Evolutionary conservation across 2,888 invertebrate species (phyloP).

Genomic region (Drosophila eohydei): DNA sequence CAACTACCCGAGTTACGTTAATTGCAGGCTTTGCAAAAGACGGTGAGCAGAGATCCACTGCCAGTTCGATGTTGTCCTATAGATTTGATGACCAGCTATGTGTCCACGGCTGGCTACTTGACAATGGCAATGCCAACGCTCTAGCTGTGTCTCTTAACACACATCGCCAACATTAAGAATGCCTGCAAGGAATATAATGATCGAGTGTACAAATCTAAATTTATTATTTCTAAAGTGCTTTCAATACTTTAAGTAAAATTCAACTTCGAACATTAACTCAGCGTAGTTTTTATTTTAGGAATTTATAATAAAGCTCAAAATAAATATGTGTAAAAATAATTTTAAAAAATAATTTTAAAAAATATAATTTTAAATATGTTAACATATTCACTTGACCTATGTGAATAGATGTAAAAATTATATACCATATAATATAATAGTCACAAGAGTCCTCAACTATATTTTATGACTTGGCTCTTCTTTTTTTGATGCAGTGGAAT

Average conservation of each 20-base stretch:
- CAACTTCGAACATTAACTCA: no score
- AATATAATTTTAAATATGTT: no score
- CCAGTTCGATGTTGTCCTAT: background rate
- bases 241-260: slow-evolving; percentile 15
- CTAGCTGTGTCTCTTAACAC: background rate
- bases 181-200: slow-evolving; percentile 83
- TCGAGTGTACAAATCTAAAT: slow-evolving; percentile 60
- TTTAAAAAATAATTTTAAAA: no score
- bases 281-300: no score
- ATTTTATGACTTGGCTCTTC: background rate
- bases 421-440: no score
- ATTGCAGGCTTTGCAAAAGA: slow-evolving; percentile 85
- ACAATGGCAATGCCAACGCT: background rate
- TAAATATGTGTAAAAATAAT: no score
- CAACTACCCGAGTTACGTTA: background rate
- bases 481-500: background rate
- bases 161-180: slow-evolving; percentile 88
- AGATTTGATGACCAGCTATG: no score
- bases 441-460: no score
- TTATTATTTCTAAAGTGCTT: slow-evolving; percentile 38
- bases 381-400: no score
- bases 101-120: no score
- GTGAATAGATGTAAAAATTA: no score
- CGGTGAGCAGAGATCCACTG: background rate
- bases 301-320: no score